These are phyloP conservation scores for Prolemur simus DNA, from an alignment of 2,113 vertebrate species.

Conservation along the genomic window DNA sequence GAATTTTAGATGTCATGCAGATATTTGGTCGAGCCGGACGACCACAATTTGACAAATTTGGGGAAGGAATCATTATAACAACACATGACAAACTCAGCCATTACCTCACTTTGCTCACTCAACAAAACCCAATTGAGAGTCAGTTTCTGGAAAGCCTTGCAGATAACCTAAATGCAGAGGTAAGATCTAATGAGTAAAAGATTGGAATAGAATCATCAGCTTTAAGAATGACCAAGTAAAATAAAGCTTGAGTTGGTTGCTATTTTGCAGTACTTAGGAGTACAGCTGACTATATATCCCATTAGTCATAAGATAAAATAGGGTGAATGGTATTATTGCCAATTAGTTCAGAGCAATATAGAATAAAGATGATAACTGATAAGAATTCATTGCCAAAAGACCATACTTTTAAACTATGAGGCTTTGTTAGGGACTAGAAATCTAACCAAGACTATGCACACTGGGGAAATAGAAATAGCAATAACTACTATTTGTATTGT, in stretches of 20 bases:
- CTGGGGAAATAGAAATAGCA: not conserved
- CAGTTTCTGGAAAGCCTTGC: slow-evolving; percentile 96
- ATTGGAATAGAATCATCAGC: not conserved
- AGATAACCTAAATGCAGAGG: slow-evolving; percentile 99
- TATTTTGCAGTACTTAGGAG: not conserved
- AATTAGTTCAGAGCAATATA: not conserved
- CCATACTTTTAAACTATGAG: not conserved
- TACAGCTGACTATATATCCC: not conserved
- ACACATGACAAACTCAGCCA: slow-evolving; percentile 98
- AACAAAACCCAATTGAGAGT: slow-evolving; percentile 99
- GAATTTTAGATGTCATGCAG: slow-evolving; percentile 99
- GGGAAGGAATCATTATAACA: slow-evolving; percentile 97
- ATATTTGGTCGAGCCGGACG: slow-evolving; percentile 98
- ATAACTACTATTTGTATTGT: not conserved
- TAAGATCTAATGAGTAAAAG: slow-evolving; percentile 74
- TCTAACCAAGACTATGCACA: not conserved
- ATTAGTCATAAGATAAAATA: not conserved
- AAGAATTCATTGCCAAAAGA: not conserved
- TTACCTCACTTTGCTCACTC: slow-evolving; percentile 97
- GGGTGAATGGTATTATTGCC: not conserved
- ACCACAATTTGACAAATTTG: slow-evolving; percentile 97
- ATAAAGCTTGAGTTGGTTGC: not conserved
- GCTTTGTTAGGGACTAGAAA: not conserved
- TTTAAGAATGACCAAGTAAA: not conserved
- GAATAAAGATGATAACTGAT: not conserved